Evolutionary conservation across 2,797 vertebrate species (phyloP).

Genomic region (Oreonectes daqikongensis): DNA sequence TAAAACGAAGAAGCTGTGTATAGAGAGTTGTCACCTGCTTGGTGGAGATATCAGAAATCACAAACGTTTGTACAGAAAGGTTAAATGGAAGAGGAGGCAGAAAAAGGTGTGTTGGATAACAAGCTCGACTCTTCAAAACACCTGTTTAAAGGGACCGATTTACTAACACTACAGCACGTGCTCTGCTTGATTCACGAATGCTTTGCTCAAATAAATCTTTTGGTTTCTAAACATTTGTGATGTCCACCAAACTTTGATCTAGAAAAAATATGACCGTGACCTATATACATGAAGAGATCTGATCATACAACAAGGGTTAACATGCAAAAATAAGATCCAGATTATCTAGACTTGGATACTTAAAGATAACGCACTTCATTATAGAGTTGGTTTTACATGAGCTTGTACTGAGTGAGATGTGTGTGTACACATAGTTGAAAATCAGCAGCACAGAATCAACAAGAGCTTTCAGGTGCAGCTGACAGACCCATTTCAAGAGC

Average conservation of each 20-base stretch:
- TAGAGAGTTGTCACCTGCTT: slow-evolving; percentile 36
- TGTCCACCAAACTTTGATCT: neutral
- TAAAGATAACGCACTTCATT: neutral
- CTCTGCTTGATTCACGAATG: neutral
- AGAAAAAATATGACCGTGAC: neutral
- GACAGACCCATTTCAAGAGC: slow-evolving; percentile 6
- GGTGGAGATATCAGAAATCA: slow-evolving; percentile 36
- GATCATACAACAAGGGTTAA: neutral
- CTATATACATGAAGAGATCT: neutral
- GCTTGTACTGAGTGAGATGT: neutral
- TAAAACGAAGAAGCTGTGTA: slow-evolving; percentile 33
- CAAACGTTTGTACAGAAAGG: slow-evolving; percentile 28
- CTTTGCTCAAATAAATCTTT: neutral
- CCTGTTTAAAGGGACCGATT: slow-evolving; percentile 3
- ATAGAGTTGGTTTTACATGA: neutral
- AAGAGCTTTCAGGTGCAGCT: slow-evolving; percentile 1
- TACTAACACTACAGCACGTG: neutral
- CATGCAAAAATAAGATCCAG: neutral
- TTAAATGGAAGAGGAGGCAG: slow-evolving; percentile 19
- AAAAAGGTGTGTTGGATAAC: slow-evolving; percentile 26
- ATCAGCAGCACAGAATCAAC: slow-evolving; percentile 3
- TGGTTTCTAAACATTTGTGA: too few species aligned
- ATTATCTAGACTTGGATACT: neutral
- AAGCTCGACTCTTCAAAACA: slow-evolving; percentile 8
- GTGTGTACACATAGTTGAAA: neutral